Base-by-base conservation (phyloP, 2,888 invertebrate genomes). In the Euspilapteryx auroguttella region DNA sequence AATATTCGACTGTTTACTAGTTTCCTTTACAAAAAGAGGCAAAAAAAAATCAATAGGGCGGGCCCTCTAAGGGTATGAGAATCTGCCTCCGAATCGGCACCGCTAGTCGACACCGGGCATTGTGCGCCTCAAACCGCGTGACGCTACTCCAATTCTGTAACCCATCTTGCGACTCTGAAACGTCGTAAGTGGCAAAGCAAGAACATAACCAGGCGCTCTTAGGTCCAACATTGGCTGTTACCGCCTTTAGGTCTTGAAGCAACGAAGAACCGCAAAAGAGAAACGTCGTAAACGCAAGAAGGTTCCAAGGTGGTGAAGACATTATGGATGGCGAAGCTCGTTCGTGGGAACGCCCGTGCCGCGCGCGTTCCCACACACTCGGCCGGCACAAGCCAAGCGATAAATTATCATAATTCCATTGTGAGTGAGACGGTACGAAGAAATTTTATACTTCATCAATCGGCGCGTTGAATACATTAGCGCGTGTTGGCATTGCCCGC, bases 381-480 rank as follows among this genome's bases (percentile, higher is more conserved):
- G 59, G 58, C 63, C 69, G 69, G 73, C 71, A 75, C 73, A 68
- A 71, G 75, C 69, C 69, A 76, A 68, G 62, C 73, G 75, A 75
- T 75, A 75, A 73, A 75, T 75, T 73, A 75, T 73, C 75, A 75
- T 75, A 75, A 75, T 73, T 73, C 73, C 68, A 75, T 75, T 75
- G 75, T 75, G 71, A 69, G 68, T 68, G 71, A 69, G 73, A 71
- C 73, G 69, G 64, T 75, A 71, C 73, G 64, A 66, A 73, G 75
- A 75, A 75, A 73, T 71, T 71, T 71, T 69, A 73, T 71, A 71
- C 71, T 71, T 71, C 71, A 71, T 73, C 75, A 71, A 73, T 71
- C 68, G 73, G 55, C 52, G 71, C 53, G 61, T 63, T 73, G 73
- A 75, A 73, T 73, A 71, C 55, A 62, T 75, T 69, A 71, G 73